Evolutionary conservation across 2,113 vertebrate species (phyloP).

Genomic region (Paramisgurnus dabryanus): DNA sequence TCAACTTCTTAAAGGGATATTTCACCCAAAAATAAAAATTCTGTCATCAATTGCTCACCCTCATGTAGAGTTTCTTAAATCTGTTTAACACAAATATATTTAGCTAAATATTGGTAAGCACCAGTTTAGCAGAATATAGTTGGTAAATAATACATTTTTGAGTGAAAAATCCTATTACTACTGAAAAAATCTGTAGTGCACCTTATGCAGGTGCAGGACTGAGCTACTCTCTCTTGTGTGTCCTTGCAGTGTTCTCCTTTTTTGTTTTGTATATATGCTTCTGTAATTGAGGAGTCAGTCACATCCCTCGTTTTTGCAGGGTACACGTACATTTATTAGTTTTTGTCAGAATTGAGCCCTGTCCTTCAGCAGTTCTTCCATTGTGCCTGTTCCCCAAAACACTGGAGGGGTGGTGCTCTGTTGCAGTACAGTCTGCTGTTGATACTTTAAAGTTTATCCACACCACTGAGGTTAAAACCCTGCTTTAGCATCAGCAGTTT

Average conservation of each 20-base stretch:
- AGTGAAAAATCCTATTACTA: no score
- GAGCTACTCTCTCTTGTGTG: not conserved
- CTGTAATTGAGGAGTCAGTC: not conserved
- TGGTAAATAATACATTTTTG: no score
- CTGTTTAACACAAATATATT: no score
- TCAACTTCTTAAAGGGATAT: no score
- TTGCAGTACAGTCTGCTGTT: slow-evolving; percentile 1
- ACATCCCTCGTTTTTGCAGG: not conserved
- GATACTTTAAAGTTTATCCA: slow-evolving; percentile 1
- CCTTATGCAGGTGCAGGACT: no score
- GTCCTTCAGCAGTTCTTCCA: not conserved
- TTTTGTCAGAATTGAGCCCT: not conserved
- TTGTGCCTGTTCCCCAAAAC: no score
- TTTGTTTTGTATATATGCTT: not conserved
- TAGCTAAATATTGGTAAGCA: no score
- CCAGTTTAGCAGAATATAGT: no score
- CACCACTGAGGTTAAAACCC: not conserved
- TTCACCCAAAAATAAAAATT: no score
- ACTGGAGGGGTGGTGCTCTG: not conserved
- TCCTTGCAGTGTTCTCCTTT: not conserved
- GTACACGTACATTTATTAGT: not conserved
- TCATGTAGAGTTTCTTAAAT: no score
- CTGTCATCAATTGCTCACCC: no score
- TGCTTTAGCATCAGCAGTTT: not conserved
- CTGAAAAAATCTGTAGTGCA: no score